Evolutionary conservation across 1,140 invertebrate genomes (phyloP), one percentile per base, ranked within the genome.

Genomic region (Drosophila nigromelanica): DNA sequence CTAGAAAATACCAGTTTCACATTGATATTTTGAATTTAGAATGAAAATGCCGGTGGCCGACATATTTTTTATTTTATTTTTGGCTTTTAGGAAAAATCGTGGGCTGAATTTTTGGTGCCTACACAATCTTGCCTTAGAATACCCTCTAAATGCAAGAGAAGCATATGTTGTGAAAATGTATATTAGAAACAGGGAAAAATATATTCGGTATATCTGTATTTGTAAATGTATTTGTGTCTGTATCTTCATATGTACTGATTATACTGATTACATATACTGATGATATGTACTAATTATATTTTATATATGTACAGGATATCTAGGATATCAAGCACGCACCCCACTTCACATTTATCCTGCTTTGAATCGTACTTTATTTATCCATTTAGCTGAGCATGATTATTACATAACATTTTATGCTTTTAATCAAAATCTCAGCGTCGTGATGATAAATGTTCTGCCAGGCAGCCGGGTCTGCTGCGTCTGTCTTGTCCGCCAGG

Each of bases 351-450:
- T 60, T 39, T 37, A 43, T 15, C 21, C 37, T 33, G 35, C 6
- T 51, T 52, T 35, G 30, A 42, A 30, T 61, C 21, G 11, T 35
- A 30, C n/a, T n/a, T 15, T 45, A 35, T 39, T 52, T 72, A 59
- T 21, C 54, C 51, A 67, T 72, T 72, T 67, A 33, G 30, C 24
- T 24, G 24, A 59, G 62, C 62, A 27, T 67, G 69, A 72, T 67
- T 72, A 72, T 66, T 67, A 52, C 62, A 72, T 67, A 67, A 67
- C 47, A 59, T 54, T 78, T 72, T 74, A 76, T 67, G 82, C 75
- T 82, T 89, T 89, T 89, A 87, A 87, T 87, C 83, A 87, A 86
- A 89, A 73, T 82, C 76, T 76, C 67, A 48, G 48, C 68, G 61
- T 60, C 51, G 63, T 50, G 54, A 87, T 87, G 83, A 89, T 87